Percentiles rank a stretch among this genome's conserved stretches.
Evolutionary conservation across 2,888 invertebrate species (phyloP).

Genomic region (Dasysyrphus albostriatus): DNA sequence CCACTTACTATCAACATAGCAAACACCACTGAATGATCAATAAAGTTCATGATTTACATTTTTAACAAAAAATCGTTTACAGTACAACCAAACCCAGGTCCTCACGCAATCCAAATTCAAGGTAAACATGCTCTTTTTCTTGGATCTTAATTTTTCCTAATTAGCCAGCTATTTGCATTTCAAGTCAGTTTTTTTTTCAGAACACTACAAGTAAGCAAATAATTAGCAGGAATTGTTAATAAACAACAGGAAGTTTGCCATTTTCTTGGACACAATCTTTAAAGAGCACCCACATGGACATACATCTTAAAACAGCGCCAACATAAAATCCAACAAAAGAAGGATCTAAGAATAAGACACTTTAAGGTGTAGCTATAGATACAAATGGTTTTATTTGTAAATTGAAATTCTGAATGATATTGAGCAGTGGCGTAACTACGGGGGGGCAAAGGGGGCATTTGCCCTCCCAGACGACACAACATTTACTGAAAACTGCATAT

Average conservation of each 20-base stretch:
- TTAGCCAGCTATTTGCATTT: slow-evolving; percentile 67
- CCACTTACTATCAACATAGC: background rate
- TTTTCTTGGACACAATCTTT: slow-evolving; percentile 22
- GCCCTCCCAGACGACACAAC: no score
- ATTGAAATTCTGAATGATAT: slow-evolving; percentile 22
- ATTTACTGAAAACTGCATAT: no score
- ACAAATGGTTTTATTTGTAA: slow-evolving; percentile 21
- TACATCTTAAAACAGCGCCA: background rate
- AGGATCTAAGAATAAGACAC: background rate
- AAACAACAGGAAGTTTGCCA: slow-evolving; percentile 51
- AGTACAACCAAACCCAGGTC: background rate
- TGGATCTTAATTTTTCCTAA: slow-evolving; percentile 53
- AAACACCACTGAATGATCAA: background rate
- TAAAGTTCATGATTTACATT: background rate
- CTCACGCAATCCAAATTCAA: slow-evolving; percentile 46
- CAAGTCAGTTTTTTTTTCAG: slow-evolving; percentile 8
- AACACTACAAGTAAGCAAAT: slow-evolving; percentile 37
- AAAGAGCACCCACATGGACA: slow-evolving; percentile 28
- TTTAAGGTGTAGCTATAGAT: background rate
- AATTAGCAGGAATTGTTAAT: slow-evolving; percentile 60
- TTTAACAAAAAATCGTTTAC: no score
- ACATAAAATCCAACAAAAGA: background rate
- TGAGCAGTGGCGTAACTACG: no score
- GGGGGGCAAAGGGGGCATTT: no score
- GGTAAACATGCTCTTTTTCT: slow-evolving; percentile 26